phyloP scores from a whole-genome alignment of 2,113 vertebrate genomes.

The Uropsilus gracilis region DNA sequence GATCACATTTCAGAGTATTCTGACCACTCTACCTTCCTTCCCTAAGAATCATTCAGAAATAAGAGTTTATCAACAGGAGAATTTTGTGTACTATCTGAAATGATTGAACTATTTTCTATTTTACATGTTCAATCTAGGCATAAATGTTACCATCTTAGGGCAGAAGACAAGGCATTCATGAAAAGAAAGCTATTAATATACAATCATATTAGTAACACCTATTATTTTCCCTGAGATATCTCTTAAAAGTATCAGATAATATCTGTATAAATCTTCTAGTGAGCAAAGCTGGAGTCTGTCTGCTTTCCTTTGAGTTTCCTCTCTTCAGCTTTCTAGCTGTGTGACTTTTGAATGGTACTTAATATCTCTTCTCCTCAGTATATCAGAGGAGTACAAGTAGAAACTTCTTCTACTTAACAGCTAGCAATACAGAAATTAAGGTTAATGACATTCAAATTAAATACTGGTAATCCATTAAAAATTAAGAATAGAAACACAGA shows the following conservation, averaged over 20 bases:
- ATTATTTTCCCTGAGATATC: not conserved
- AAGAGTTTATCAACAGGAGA: not conserved
- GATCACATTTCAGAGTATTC: not conserved
- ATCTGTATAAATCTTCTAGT: not conserved
- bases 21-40: not conserved
- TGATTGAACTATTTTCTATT: not conserved
- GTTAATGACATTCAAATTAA: conserved; percentile 33
- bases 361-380: not conserved
- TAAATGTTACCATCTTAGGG: conserved; percentile 18
- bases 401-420: not conserved
- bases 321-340: not conserved
- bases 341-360: not conserved
- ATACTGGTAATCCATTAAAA: conserved; percentile 10
- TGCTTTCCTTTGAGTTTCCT: not conserved
- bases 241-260: not conserved
- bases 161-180: not conserved
- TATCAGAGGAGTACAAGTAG: not conserved
- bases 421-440: not conserved
- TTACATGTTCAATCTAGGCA: not conserved
- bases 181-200: not conserved
- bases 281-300: not conserved
- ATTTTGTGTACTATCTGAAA: not conserved
- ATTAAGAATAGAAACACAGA: not conserved
- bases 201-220: not conserved
- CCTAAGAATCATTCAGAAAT: not conserved